Conservation (phyloP, 2,888 invertebrate genomes). For the Nomada flava region DNA sequence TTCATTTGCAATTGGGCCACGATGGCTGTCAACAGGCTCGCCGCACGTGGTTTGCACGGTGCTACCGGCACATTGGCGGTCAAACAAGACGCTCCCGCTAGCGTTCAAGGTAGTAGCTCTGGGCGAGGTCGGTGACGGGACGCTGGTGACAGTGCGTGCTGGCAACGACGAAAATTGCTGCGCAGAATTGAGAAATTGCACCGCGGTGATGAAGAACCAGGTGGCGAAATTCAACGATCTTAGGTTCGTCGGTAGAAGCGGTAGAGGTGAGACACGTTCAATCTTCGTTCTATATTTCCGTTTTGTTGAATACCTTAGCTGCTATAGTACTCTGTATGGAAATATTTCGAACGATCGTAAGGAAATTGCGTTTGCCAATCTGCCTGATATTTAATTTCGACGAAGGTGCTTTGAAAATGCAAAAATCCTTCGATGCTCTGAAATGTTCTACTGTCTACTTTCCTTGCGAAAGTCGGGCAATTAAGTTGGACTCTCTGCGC, state of each 20-base stretch:
- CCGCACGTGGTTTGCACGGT: slow-evolving; percentile 90
- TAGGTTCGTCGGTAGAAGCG: slow-evolving; percentile 98
- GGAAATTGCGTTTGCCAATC: no score
- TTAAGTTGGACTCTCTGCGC: slow-evolving; percentile 5
- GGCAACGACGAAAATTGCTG: slow-evolving; percentile 99
- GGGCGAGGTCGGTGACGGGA: slow-evolving; percentile 97
- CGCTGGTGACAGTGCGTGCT: slow-evolving; percentile 95
- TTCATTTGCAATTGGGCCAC: slow-evolving; percentile 2
- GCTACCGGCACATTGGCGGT: slow-evolving; percentile 97
- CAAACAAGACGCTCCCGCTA: slow-evolving; percentile 97
- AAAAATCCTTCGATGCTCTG: neutral
- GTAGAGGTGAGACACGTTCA: slow-evolving; percentile 91
- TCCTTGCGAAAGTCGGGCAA: neutral
- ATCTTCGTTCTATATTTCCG: no score
- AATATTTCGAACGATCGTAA: no score
- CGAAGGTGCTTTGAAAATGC: no score
- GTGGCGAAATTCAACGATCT: slow-evolving; percentile 99
- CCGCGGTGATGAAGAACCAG: slow-evolving; percentile 98
- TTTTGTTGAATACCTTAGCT: no score
- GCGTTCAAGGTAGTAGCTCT: slow-evolving; percentile 97
- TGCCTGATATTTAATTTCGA: no score
- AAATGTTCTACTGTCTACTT: neutral
- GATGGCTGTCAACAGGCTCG: slow-evolving; percentile 68
- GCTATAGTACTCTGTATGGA: no score
- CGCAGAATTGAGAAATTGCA: slow-evolving; percentile 96